Conservation (phyloP, 2,797 vertebrate species). For the Cichlasoma orientale region DNA sequence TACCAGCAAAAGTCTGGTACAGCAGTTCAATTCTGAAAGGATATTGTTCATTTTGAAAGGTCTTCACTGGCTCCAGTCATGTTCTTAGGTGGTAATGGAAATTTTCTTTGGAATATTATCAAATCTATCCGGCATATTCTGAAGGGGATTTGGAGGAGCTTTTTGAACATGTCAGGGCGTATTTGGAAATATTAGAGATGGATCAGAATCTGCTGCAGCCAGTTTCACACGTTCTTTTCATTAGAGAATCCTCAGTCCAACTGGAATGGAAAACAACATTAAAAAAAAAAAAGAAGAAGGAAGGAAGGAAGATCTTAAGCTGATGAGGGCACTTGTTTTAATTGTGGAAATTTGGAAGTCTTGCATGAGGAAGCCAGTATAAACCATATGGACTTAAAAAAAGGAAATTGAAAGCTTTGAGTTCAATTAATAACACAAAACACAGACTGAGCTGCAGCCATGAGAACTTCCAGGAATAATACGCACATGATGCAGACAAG, state of each 20-base stretch:
- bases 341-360: conserved; percentile 14
- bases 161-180: background rate
- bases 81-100: background rate
- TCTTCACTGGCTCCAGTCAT: background rate
- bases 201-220: background rate
- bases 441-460: background rate
- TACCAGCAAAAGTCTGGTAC: background rate
- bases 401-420: background rate
- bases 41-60: background rate
- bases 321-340: background rate
- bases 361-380: background rate
- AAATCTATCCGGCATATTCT: background rate
- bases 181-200: background rate
- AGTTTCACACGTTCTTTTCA: conserved; percentile 6
- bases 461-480: conserved; percentile 33
- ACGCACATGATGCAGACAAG: conserved; percentile 29
- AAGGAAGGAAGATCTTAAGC: conserved; percentile 2
- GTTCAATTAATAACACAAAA: conserved; percentile 39
- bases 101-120: background rate
- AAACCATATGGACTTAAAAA: background rate
- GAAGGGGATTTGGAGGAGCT: background rate
- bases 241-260: background rate
- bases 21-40: background rate
- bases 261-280: background rate
- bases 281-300: background rate